Percentiles rank a stretch among this genome's conserved stretches.
phyloP scores from a whole-genome alignment of 2,113 vertebrate species.

The Mirza zaza region DNA sequence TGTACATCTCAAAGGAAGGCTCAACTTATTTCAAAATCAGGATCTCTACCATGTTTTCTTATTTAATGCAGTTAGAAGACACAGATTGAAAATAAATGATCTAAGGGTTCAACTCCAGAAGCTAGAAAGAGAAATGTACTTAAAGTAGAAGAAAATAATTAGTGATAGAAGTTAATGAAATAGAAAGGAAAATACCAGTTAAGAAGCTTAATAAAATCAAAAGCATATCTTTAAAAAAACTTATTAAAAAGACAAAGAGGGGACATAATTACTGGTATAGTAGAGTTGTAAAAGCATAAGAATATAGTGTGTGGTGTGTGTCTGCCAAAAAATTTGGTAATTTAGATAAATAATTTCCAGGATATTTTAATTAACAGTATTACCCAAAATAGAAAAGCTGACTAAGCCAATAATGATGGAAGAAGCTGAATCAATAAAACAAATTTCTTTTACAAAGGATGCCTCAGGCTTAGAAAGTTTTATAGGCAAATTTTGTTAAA shows the following conservation, averaged over 20 bases:
- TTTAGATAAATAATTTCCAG: neutral
- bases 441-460: neutral
- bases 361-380: neutral
- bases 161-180: neutral
- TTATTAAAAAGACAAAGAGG: neutral
- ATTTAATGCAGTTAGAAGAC: neutral
- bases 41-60: neutral
- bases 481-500: neutral
- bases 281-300: neutral
- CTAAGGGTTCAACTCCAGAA: neutral
- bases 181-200: neutral
- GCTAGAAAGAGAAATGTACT: neutral
- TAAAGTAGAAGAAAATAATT: neutral
- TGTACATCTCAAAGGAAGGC: neutral
- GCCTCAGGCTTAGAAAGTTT: neutral
- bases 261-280: neutral
- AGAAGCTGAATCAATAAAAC: neutral
- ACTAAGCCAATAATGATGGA: neutral
- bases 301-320: neutral
- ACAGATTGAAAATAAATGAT: neutral
- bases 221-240: neutral
- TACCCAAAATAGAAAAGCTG: neutral
- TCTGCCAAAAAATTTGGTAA: neutral
- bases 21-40: neutral
- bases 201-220: neutral